Conservation (phyloP, 2,797 vertebrate species). For the Avahi laniger region DNA sequence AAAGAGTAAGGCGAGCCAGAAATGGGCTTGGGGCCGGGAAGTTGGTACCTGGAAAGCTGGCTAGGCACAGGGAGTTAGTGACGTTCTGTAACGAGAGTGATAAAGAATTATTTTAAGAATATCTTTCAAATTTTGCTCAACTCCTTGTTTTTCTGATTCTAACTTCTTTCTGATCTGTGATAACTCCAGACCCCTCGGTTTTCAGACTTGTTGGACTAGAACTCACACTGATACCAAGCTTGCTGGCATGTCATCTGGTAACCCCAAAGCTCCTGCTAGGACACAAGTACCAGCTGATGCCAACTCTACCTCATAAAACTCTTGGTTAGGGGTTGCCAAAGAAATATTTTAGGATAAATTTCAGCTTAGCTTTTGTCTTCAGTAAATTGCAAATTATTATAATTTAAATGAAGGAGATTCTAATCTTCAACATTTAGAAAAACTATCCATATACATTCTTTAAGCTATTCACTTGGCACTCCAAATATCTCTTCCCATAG, state of each 20-base stretch:
- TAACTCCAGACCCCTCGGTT: not conserved
- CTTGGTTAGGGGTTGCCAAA: not conserved
- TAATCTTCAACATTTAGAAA: not conserved
- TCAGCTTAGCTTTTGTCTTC: not conserved
- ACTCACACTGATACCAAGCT: not conserved
- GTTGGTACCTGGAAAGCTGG: not conserved
- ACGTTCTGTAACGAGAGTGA: not conserved
- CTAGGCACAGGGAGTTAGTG: not conserved
- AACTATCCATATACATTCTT: not conserved
- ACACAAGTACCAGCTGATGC: not conserved
- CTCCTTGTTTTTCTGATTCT: not conserved
- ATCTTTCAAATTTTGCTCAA: not conserved
- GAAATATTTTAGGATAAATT: not conserved
- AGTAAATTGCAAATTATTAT: not conserved
- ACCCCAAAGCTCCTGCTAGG: not conserved
- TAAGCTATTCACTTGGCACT: not conserved
- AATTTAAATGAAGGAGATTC: not conserved
- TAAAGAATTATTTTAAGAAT: not conserved
- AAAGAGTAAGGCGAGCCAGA: not conserved
- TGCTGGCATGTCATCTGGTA: not conserved
- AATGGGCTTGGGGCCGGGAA: not conserved
- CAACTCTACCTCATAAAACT: not conserved
- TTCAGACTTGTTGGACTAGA: not conserved
- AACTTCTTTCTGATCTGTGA: not conserved
- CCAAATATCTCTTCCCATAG: not conserved